Conservation (phyloP, 2,113 vertebrate genomes). For the Zosterops japonicus region DNA sequence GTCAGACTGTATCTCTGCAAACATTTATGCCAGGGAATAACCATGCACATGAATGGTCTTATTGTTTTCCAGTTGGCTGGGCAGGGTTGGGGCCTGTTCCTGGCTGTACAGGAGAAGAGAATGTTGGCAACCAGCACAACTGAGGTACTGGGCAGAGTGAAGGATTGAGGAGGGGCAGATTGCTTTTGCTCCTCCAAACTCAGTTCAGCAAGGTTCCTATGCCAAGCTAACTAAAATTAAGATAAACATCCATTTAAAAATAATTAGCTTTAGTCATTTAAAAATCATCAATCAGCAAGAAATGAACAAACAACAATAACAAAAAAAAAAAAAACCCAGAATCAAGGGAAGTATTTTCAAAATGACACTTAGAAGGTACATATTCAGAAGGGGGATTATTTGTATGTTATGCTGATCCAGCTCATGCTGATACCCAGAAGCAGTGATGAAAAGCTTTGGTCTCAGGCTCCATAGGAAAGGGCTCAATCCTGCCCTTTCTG, state of each 20-base stretch:
- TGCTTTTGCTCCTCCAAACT: neutral
- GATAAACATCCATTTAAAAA: neutral
- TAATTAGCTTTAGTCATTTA: neutral
- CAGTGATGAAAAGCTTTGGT: neutral
- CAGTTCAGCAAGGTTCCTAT: neutral
- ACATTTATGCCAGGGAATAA: conserved; percentile 42
- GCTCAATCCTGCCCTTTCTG: neutral
- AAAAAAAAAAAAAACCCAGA: neutral
- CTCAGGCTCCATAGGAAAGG: neutral
- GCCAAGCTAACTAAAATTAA: neutral
- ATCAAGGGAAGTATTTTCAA: neutral
- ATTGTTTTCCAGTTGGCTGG: conserved; percentile 32
- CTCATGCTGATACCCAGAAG: neutral
- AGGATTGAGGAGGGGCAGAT: neutral
- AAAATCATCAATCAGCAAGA: neutral
- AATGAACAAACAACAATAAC: neutral
- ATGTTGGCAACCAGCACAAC: conserved; percentile 20
- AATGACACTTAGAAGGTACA: neutral
- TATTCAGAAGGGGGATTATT: neutral
- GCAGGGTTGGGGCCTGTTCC: conserved; percentile 7
- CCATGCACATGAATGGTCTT: conserved; percentile 42
- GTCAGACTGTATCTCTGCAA: neutral
- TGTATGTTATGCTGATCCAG: neutral
- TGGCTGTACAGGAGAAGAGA: neutral
- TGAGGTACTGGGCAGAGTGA: neutral